Evolutionary conservation across 2,113 vertebrate genomes (phyloP), one percentile per base, ranked within the genome.

Genomic region (Pachycephala philippinensis): DNA sequence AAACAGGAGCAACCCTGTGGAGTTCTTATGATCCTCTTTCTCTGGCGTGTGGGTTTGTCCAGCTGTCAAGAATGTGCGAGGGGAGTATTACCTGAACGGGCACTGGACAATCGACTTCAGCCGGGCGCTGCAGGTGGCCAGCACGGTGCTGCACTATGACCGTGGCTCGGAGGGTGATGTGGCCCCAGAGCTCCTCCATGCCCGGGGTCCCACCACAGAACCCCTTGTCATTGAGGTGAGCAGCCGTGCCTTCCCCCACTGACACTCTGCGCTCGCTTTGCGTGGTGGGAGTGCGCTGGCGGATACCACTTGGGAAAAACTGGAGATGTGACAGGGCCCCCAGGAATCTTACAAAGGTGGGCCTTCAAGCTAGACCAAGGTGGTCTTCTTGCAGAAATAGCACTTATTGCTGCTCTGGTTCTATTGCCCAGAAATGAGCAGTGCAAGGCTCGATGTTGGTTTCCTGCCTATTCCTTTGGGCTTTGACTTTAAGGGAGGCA

Each of bases 31-130:
- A 14, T 64, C 37, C 57, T 56, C 20, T 89, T 63, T 72, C 45
- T 89, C 44, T 54, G 49, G 27, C 20, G 1, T 7, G 2, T 22
- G 84, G 53, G 14, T 93, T 52, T 92, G 66, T 63, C 6, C 96
- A 99, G 99, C 99, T 42, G 97, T 99, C 88, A 99, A 98, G 98
- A 99, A 98, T 4, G 93, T 99, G 56, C 98, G 30, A 33, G 99
- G 99, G 1, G 98, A 99, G 5, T 99, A 99, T 61, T 99, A 99
- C 90, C 99, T 99, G 97, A 99, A 99, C 0, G 99, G 99, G 39
- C 98, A 98, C 26, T 99, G 99, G 99, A 99, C 98, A 1, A 99
- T 99, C 4, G 98, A 99, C 85, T 98, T 98, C 33, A 98, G 99
- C 83, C 97, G 92, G 33, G 97, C 98, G 0, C 96, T 98, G 42